Evolutionary conservation across 2,888 invertebrate species (phyloP), one percentile per base, ranked within the genome.

Genomic region (Phragmatobia fuliginosa): DNA sequence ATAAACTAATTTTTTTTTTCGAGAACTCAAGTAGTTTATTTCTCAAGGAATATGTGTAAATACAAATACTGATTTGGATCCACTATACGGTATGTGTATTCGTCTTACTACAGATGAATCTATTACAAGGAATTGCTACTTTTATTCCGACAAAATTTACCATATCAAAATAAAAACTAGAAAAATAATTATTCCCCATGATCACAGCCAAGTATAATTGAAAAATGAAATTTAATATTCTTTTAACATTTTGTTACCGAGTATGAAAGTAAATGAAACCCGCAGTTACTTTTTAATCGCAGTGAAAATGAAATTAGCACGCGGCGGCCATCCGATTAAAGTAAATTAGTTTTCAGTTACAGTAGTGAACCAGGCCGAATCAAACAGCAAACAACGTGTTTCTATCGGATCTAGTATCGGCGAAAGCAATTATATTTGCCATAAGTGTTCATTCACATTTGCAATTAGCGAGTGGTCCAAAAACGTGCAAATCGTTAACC

Each of bases 401-500:
- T 88, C 77, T 75, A 80, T 81, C 88, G 87, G 84, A 80, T 81
- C 88, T 87, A 83, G 86, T 92, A 92, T 92, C 92, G 90, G 89
- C 85, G 88, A 91, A 92, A 94, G 92, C 94, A 94, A 94, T 94
- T 94, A 94, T 91, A 94, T 89, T 92, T 88, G 86, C 92, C 92
- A 90, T 92, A 93, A 94, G 94, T 92, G 92, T 93, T 92, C 93
- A 91, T 92, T 91, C 92, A 93, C 91, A 94, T 94, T 94, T 90
- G 94, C 93, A 94, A 95, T 95, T 94, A 94, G 94, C 93, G 91
- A 87, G 88, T 91, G 92, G 92, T 91, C 94, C 92, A 94, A 94
- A 94, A 94, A 93, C 94, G 94, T 94, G 94, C 93, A 90, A 94
- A 94, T 94, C 94, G 94, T 93, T 94, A 94, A 90, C 91, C 91